These are phyloP conservation scores for Oncorhynchus clarkii DNA, from an alignment of 2,113 vertebrate genomes.

Conservation along the genomic window DNA sequence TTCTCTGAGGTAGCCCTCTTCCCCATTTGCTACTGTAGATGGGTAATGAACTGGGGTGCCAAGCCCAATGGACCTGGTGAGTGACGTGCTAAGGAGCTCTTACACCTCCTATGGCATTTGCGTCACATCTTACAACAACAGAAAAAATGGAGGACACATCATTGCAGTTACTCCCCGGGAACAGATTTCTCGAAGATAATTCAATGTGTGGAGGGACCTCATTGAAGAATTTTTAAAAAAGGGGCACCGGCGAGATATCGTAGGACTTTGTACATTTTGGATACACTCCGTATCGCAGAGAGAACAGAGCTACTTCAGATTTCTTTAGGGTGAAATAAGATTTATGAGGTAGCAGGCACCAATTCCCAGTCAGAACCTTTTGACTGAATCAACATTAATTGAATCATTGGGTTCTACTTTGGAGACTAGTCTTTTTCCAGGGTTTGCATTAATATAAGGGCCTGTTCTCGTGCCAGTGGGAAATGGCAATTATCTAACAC, in stretches of 20 bases:
- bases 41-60: too few relatives aligned
- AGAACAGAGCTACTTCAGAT: slow-evolving; percentile 6
- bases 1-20: not conserved
- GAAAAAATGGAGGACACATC: not conserved
- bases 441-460: slow-evolving; percentile 44
- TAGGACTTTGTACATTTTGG: not conserved
- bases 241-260: not conserved
- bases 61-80: slow-evolving; percentile 14
- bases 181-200: not conserved
- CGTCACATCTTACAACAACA: not conserved
- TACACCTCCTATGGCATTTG: slow-evolving; percentile 7
- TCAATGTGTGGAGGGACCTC: not conserved
- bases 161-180: not conserved
- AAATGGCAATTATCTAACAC: slow-evolving; percentile 39
- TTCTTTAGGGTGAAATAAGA: not conserved
- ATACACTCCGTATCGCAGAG: slow-evolving; percentile 19
- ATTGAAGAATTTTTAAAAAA: not conserved
- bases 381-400: slow-evolving; percentile 55
- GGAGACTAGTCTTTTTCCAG: slow-evolving; percentile 34
- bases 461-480: slow-evolving; percentile 13
- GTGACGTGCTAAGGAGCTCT: slow-evolving; percentile 9
- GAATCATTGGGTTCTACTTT: slow-evolving; percentile 46
- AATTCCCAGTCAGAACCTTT: slow-evolving; percentile 42
- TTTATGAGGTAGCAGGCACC: slow-evolving; percentile 34
- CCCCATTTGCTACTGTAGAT: not conserved